Conservation (phyloP, 1,140 invertebrate species). For the Leptonema lineaticorne region DNA sequence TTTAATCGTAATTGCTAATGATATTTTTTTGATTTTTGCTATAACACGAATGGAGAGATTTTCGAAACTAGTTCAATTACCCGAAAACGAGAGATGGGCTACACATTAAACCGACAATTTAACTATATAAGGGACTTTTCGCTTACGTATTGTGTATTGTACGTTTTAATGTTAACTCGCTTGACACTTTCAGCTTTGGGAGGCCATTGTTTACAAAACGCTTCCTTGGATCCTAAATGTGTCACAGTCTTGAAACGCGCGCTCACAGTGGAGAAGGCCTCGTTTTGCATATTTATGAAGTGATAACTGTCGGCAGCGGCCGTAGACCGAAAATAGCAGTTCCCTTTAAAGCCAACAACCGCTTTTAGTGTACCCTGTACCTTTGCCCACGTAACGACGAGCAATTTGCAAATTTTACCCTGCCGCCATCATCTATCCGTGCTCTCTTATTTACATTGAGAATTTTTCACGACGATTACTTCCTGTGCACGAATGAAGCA, state of each 20-base stretch:
- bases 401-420: not conserved
- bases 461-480: not conserved
- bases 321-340: not conserved
- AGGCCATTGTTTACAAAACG: not conserved
- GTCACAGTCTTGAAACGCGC: not conserved
- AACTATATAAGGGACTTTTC: not conserved
- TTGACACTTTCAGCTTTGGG: not conserved
- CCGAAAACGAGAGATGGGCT: too few species aligned
- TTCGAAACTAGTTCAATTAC: too few species aligned
- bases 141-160: not conserved
- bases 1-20: too few species aligned
- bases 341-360: not conserved
- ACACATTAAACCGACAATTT: not conserved
- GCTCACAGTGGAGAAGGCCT: too few species aligned
- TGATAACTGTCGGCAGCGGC: constrained; percentile 15
- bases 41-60: too few species aligned
- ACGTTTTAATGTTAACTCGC: not conserved
- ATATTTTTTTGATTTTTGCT: too few species aligned
- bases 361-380: not conserved
- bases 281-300: constrained; percentile 25
- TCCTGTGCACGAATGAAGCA: too few species aligned
- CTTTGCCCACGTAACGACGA: not conserved
- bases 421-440: not conserved
- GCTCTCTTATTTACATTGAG: not conserved
- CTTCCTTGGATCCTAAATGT: constrained; percentile 4